Conservation (phyloP, 1,140 invertebrate genomes). For the Drosophila quadrilineata region DNA sequence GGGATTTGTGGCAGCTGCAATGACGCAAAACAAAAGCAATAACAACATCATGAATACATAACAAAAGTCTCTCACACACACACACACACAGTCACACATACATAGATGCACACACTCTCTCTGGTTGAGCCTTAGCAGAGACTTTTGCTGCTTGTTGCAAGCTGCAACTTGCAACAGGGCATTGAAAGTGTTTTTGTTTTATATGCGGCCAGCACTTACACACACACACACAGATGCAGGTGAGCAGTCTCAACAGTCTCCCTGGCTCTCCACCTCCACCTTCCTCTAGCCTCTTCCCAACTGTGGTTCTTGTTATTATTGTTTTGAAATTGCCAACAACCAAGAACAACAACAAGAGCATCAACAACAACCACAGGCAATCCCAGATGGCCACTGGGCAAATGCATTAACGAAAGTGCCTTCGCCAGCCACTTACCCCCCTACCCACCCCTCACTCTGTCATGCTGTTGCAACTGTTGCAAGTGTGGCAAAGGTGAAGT, state of each 20-base stretch:
- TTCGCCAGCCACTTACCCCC: too few relatives aligned
- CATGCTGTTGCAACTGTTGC: too few relatives aligned
- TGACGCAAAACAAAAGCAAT: slow-evolving; percentile 53
- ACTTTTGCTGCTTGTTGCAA: too few relatives aligned
- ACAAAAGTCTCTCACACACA: slow-evolving; percentile 29
- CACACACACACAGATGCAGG: slow-evolving; percentile 23
- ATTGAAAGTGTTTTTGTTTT: slow-evolving; percentile 44
- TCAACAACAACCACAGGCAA: slow-evolving; percentile 31
- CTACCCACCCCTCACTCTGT: too few relatives aligned
- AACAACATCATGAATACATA: slow-evolving; percentile 68
- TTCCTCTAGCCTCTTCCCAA: slow-evolving; percentile 27
- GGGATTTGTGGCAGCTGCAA: slow-evolving; percentile 44
- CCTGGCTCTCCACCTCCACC: too few relatives aligned
- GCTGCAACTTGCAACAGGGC: slow-evolving; percentile 3
- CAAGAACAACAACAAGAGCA: slow-evolving; percentile 22
- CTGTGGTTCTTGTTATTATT: slow-evolving; percentile 49
- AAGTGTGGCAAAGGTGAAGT: too few relatives aligned
- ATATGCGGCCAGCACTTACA: slow-evolving; percentile 10
- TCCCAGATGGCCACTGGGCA: slow-evolving; percentile 78
- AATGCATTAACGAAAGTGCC: slow-evolving; percentile 78
- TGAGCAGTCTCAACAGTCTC: slow-evolving; percentile 59
- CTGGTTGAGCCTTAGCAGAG: not conserved
- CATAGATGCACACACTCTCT: not conserved
- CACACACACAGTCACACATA: not conserved
- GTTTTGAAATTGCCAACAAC: slow-evolving; percentile 59